A percentile compares a stretch with the other conserved stretches of the same genome.
Conservation (phyloP, 2,888 invertebrate genomes). For the Corbicula japonica region DNA sequence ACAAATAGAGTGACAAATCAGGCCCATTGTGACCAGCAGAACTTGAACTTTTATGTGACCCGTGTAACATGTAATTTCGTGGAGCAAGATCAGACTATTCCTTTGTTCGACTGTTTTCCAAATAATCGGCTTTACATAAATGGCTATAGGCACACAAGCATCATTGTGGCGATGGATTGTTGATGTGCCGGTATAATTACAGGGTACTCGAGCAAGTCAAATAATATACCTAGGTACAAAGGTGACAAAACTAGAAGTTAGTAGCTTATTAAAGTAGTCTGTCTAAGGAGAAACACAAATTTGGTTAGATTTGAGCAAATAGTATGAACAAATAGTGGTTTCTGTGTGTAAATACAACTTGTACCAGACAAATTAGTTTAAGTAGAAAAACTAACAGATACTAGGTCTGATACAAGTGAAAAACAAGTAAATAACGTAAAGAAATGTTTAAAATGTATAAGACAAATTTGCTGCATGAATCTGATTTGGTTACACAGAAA, state of each 20-base stretch:
- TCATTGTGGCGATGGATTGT: slow-evolving; percentile 14
- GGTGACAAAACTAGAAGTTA: slow-evolving; percentile 6
- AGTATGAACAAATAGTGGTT: slow-evolving; percentile 18
- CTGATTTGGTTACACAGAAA: too few relatives aligned
- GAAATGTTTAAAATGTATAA: too few relatives aligned
- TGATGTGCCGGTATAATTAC: slow-evolving; percentile 27
- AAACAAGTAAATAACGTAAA: too few relatives aligned
- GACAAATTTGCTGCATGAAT: too few relatives aligned
- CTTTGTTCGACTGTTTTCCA: slow-evolving; percentile 24
- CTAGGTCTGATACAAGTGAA: too few relatives aligned
- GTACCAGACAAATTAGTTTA: neutral
- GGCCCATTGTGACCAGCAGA: too few relatives aligned
- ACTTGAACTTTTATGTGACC: too few relatives aligned
- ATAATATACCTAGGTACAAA: slow-evolving; percentile 2
- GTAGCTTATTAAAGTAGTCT: neutral
- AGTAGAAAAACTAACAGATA: slow-evolving; percentile 14
- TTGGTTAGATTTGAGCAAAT: slow-evolving; percentile 14
- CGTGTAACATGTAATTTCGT: too few relatives aligned
- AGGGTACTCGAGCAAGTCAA: slow-evolving; percentile 5
- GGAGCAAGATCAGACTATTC: neutral
- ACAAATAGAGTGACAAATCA: too few relatives aligned
- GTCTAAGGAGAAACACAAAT: slow-evolving; percentile 4
- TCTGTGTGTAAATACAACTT: neutral
- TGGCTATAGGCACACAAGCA: slow-evolving; percentile 17
- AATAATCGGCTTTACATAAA: slow-evolving; percentile 15